Conservation (phyloP, 2,113 vertebrate species). For the Saimiri boliviensis region DNA sequence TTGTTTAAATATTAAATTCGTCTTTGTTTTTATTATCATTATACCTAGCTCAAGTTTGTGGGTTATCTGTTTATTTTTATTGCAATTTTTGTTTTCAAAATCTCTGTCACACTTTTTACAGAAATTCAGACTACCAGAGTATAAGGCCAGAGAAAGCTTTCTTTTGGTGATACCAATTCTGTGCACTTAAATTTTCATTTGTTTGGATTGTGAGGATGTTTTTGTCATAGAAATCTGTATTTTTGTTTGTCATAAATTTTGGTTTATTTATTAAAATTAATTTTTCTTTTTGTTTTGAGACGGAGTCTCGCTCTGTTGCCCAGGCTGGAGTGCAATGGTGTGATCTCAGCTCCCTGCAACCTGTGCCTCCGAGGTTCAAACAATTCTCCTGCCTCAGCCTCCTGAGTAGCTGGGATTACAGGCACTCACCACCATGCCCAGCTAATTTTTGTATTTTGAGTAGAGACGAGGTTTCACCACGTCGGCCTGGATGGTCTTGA, state of each 20-base stretch:
- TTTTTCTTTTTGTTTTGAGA: not conserved
- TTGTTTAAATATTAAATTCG: not conserved
- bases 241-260: not conserved
- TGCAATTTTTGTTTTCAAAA: constrained; percentile 42
- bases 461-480: too few relatives aligned
- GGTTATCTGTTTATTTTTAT: not conserved
- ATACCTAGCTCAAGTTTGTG: not conserved
- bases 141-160: not conserved
- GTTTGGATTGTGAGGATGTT: not conserved
- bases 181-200: not conserved
- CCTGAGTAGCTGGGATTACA: too few relatives aligned
- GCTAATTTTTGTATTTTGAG: too few relatives aligned
- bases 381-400: too few relatives aligned
- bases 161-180: not conserved
- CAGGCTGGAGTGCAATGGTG: too few relatives aligned
- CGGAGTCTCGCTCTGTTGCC: too few relatives aligned
- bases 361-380: too few relatives aligned
- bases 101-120: not conserved
- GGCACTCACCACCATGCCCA: too few relatives aligned
- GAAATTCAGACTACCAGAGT: not conserved
- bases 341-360: too few relatives aligned
- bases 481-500: too few relatives aligned
- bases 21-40: not conserved
- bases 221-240: not conserved
- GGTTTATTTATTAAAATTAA: not conserved